Evolutionary conservation across 2,113 vertebrate species (phyloP).

Genomic region (Leucopsar rothschildi): DNA sequence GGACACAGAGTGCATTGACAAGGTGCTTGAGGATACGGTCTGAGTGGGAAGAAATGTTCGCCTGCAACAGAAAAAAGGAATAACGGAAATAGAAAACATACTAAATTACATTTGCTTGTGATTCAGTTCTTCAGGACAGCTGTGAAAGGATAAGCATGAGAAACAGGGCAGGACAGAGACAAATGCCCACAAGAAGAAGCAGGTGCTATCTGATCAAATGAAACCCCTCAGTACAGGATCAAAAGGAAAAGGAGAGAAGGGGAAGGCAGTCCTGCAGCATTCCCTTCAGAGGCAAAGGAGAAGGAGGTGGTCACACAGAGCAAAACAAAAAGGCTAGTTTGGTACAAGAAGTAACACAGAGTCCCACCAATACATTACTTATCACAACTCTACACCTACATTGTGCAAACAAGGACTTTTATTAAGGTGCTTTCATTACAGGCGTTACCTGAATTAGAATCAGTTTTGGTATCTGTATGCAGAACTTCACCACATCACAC

Average conservation of each 20-base stretch:
- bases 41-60: background rate
- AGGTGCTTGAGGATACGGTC: background rate
- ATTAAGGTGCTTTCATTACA: background rate
- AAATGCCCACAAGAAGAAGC: background rate
- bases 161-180: background rate
- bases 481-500: background rate
- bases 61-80: background rate
- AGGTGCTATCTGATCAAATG: background rate
- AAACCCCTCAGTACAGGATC: fast-evolving
- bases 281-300: background rate
- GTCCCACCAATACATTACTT: background rate
- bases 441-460: background rate
- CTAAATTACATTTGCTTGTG: background rate
- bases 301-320: background rate
- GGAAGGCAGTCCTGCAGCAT: background rate
- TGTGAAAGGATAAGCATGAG: background rate
- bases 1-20: background rate
- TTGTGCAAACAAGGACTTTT: background rate
- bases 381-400: background rate
- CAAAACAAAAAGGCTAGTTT: background rate
- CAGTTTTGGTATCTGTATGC: background rate
- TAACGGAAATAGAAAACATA: background rate
- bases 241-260: background rate
- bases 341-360: background rate
- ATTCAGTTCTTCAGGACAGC: background rate